phyloP scores from a whole-genome alignment of 1,140 invertebrate species.

The Leguminivora glycinivorella region DNA sequence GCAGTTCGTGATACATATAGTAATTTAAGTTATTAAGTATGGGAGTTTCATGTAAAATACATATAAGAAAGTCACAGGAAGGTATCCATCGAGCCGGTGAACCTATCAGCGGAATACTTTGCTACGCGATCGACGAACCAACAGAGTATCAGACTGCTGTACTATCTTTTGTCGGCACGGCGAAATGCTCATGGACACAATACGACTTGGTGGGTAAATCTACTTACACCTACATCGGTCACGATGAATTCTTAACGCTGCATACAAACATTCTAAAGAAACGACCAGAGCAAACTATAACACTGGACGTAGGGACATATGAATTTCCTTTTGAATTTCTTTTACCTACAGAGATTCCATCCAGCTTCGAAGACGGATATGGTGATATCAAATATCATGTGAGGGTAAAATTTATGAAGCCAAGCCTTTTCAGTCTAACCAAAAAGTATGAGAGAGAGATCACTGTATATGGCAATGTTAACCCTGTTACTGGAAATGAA shows the following conservation, averaged over 20 bases:
- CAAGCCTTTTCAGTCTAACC: background rate
- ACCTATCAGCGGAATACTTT: background rate
- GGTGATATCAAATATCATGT: background rate
- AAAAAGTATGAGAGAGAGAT: background rate
- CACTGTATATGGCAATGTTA: background rate
- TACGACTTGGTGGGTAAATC: background rate
- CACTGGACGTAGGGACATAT: background rate
- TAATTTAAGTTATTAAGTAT: no score
- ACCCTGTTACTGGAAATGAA: background rate
- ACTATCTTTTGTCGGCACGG: background rate
- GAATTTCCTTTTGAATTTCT: background rate
- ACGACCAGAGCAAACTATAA: background rate
- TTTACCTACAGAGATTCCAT: background rate
- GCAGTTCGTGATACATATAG: background rate
- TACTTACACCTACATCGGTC: background rate
- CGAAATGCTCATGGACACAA: background rate
- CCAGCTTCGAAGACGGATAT: background rate
- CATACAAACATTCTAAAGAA: conserved; percentile 5
- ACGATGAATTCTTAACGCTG: background rate
- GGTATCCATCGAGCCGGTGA: background rate
- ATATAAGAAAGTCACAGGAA: background rate
- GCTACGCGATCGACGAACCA: background rate
- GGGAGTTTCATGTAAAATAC: background rate
- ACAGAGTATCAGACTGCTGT: background rate
- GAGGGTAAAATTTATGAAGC: background rate